Evolutionary conservation across 2,797 vertebrate genomes (phyloP).

Genomic region (Sciurus carolinensis): DNA sequence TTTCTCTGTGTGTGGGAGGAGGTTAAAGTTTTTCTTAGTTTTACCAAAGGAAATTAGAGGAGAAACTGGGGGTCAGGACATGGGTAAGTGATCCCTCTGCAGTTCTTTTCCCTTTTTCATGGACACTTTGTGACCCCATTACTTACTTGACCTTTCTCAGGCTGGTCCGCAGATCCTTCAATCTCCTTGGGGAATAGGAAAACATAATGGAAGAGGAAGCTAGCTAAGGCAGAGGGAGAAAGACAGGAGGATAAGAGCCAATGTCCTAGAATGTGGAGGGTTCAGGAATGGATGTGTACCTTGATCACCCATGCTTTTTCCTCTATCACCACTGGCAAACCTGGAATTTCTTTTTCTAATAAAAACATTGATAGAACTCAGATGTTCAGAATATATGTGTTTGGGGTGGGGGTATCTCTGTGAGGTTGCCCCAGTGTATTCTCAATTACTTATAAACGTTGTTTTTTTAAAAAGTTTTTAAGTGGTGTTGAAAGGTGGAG

Average conservation of each 20-base stretch:
- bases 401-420: not conserved
- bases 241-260: not conserved
- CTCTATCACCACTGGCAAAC: not conserved
- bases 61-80: not conserved
- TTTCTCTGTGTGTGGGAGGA: not conserved
- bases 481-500: slow-evolving; percentile 67
- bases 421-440: slow-evolving; percentile 63
- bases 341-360: slow-evolving; percentile 63
- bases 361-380: slow-evolving; percentile 66
- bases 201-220: not conserved
- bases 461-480: not conserved
- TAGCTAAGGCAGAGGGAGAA: not conserved
- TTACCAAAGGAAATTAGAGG: not conserved
- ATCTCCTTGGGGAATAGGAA: not conserved
- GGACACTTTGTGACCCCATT: not conserved
- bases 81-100: not conserved
- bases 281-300: not conserved
- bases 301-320: not conserved
- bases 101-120: not conserved
- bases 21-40: not conserved
- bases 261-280: not conserved
- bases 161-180: not conserved
- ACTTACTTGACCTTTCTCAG: not conserved
- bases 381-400: slow-evolving; percentile 58
- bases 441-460: slow-evolving; percentile 60